Evolutionary conservation across 2,888 invertebrate species (phyloP).

Genomic region (Bombylius discolor): DNA sequence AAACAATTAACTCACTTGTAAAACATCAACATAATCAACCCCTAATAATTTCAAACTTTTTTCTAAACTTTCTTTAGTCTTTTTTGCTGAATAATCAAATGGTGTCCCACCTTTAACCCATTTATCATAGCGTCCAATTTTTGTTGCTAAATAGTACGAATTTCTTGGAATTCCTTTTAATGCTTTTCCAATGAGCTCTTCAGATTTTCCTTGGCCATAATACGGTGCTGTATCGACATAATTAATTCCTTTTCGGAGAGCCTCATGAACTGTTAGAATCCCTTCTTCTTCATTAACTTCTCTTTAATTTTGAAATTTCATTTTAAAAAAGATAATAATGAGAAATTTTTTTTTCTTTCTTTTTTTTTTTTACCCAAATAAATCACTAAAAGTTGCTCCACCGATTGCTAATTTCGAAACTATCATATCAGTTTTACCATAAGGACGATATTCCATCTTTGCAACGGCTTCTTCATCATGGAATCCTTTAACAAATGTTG

Average conservation of each 20-base stretch:
- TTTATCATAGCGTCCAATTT: slow-evolving; percentile 72
- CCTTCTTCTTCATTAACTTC: slow-evolving; percentile 50
- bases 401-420: slow-evolving; percentile 63
- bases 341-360: not conserved
- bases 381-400: slow-evolving; percentile 57
- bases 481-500: slow-evolving; percentile 50
- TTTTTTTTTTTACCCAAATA: slow-evolving; percentile 47
- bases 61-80: slow-evolving; percentile 60
- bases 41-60: slow-evolving; percentile 59
- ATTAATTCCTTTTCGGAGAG: slow-evolving; percentile 70
- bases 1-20: slow-evolving; percentile 54
- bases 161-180: slow-evolving; percentile 63
- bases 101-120: slow-evolving; percentile 46
- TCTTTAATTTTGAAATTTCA: no score
- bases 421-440: slow-evolving; percentile 57
- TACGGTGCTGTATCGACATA: slow-evolving; percentile 86
- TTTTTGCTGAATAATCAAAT: slow-evolving; percentile 76
- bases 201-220: slow-evolving; percentile 83
- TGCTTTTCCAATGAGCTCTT: slow-evolving; percentile 70
- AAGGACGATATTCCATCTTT: slow-evolving; percentile 56
- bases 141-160: slow-evolving; percentile 81
- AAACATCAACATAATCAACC: slow-evolving; percentile 72
- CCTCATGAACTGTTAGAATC: slow-evolving; percentile 52
- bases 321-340: not conserved
- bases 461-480: slow-evolving; percentile 46